These are phyloP conservation scores for Acleris sparsana DNA, from an alignment of 2,888 invertebrate genomes.

Conservation along the genomic window DNA sequence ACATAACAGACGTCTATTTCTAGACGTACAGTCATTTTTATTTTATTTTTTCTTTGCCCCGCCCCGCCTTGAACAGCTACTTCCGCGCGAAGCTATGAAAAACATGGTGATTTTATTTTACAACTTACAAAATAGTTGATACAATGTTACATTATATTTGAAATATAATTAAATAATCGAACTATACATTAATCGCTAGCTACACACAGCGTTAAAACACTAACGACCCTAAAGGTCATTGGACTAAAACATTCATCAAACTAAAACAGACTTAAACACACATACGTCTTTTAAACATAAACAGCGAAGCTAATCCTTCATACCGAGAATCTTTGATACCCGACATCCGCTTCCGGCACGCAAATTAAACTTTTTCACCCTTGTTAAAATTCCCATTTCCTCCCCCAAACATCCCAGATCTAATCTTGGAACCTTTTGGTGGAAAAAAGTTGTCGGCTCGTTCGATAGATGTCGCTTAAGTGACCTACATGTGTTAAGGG, in stretches of 20 bases:
- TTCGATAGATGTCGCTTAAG: slow-evolving; percentile 34
- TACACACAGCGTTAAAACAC: too few species aligned
- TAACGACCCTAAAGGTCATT: too few species aligned
- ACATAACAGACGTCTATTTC: too few species aligned
- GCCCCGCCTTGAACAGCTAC: too few species aligned
- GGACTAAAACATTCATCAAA: neutral
- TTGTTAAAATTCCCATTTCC: slow-evolving; percentile 50
- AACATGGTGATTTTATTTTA: too few species aligned
- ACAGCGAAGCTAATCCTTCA: slow-evolving; percentile 21
- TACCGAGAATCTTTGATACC: slow-evolving; percentile 35
- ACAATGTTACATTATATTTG: too few species aligned
- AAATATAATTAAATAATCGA: too few species aligned
- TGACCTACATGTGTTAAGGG: slow-evolving; percentile 27
- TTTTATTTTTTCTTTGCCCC: too few species aligned
- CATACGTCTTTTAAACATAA: neutral
- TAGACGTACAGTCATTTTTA: too few species aligned
- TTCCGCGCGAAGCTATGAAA: too few species aligned
- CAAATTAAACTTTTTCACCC: slow-evolving; percentile 38
- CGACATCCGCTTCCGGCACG: slow-evolving; percentile 23
- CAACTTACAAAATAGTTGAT: too few species aligned
- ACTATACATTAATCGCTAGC: too few species aligned
- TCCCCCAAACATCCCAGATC: slow-evolving; percentile 45
- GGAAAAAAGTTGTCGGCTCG: slow-evolving; percentile 31
- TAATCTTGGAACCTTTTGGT: slow-evolving; percentile 42
- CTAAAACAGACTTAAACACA: neutral